Evolutionary conservation across 1,140 invertebrate species (phyloP).

Genomic region (Hycleus cichorii): DNA sequence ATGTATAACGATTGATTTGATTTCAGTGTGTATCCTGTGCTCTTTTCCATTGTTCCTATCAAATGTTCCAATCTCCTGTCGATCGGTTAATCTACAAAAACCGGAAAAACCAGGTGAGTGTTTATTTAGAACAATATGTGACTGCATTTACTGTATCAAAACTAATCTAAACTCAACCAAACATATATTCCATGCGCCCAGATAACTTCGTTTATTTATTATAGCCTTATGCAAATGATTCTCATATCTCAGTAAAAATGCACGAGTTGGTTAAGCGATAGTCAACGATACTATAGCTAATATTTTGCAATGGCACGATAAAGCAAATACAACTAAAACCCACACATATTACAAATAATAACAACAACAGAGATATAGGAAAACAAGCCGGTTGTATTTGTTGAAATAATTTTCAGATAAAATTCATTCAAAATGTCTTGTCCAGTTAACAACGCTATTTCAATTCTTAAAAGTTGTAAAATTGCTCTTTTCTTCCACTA

Average conservation of each 20-base stretch:
- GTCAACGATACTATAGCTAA: slow-evolving; percentile 19
- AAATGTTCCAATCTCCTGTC: too few relatives aligned
- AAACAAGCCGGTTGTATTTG: too few relatives aligned
- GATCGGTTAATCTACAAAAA: too few relatives aligned
- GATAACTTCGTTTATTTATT: slow-evolving; percentile 35
- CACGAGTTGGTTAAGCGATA: slow-evolving; percentile 24
- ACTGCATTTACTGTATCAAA: slow-evolving; percentile 29
- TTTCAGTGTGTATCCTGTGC: too few relatives aligned
- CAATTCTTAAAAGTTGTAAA: too few relatives aligned
- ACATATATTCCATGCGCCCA: slow-evolving; percentile 29
- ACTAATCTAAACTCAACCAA: slow-evolving; percentile 27
- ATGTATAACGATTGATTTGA: too few relatives aligned
- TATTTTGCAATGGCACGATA: slow-evolving; percentile 25
- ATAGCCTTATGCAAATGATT: slow-evolving; percentile 33
- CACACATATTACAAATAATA: slow-evolving; percentile 10
- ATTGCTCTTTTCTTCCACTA: too few relatives aligned
- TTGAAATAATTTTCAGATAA: too few relatives aligned
- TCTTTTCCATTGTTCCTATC: too few relatives aligned
- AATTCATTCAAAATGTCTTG: too few relatives aligned
- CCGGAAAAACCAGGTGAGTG: neutral
- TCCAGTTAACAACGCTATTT: too few relatives aligned
- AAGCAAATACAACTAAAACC: slow-evolving; percentile 25
- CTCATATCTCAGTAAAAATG: slow-evolving; percentile 29
- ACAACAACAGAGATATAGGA: too few relatives aligned
- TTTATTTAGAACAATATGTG: slow-evolving; percentile 10